Conservation (phyloP, 1,140 invertebrate species). For the Arctopsyche grandis region DNA sequence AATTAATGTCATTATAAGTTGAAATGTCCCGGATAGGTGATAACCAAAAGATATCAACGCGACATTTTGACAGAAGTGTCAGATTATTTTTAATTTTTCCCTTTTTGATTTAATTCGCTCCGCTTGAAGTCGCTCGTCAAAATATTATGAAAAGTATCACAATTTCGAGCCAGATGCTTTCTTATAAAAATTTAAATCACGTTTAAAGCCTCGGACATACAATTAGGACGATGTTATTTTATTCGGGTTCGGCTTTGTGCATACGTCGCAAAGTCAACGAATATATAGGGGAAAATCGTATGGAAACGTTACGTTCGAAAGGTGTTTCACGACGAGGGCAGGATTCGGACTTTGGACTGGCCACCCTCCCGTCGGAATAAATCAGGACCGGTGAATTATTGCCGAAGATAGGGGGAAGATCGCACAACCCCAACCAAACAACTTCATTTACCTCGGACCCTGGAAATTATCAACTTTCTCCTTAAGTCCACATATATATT, state of each 20-base stretch:
- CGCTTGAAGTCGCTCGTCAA: background rate
- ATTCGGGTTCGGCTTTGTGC: too few species aligned
- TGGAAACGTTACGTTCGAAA: constrained; percentile 8
- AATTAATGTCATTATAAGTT: too few species aligned
- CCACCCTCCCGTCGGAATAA: constrained; percentile 29
- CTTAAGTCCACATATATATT: too few species aligned
- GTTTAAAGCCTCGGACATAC: background rate
- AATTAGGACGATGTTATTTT: too few species aligned
- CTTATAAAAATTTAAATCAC: too few species aligned
- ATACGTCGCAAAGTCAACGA: too few species aligned
- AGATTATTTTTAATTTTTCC: background rate
- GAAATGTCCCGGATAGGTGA: background rate
- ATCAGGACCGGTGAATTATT: constrained; percentile 34
- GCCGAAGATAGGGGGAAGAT: constrained; percentile 31
- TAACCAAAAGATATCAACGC: background rate
- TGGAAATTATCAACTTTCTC: constrained; percentile 17
- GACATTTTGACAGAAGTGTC: constrained; percentile 3
- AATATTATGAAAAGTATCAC: background rate
- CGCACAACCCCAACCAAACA: constrained; percentile 7
- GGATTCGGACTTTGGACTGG: background rate
- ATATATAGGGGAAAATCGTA: too few species aligned
- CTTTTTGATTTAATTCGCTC: background rate
- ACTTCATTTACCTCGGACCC: constrained; percentile 37
- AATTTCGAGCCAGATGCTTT: background rate
- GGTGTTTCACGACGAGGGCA: background rate